Conservation (phyloP, 2,113 vertebrate genomes). For the Ceratotherium simum region DNA sequence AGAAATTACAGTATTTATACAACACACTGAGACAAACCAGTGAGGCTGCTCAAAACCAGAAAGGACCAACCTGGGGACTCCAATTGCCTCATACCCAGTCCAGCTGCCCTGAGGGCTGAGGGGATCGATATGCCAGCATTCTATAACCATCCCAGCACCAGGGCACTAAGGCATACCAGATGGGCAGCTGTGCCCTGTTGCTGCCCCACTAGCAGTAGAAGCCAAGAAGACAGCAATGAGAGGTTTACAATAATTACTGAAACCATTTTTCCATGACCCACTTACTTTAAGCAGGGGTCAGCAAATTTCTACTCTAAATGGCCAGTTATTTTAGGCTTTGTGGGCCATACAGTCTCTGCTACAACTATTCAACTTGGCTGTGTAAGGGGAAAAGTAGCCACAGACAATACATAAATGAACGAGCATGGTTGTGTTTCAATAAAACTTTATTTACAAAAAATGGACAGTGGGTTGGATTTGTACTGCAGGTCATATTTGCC, state of each 20-base stretch:
- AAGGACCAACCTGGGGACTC: not conserved
- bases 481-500: not conserved
- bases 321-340: not conserved
- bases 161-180: too few relatives aligned
- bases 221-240: not conserved
- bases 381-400: not conserved
- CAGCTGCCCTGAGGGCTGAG: too few relatives aligned
- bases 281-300: not conserved
- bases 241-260: not conserved
- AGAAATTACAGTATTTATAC: not conserved
- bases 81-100: not conserved
- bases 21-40: not conserved
- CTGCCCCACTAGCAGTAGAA: not conserved
- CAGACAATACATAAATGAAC: not conserved
- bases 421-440: not conserved
- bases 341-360: not conserved
- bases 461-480: not conserved
- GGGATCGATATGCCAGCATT: not conserved
- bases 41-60: not conserved
- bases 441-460: not conserved
- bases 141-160: not conserved
- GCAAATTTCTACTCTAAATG: not conserved
- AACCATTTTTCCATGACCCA: not conserved
- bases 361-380: not conserved
- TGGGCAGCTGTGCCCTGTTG: not conserved